Percentiles rank a stretch among this genome's conserved stretches.
Evolutionary conservation across 2,797 vertebrate species (phyloP).

Genomic region (Ispidina picta): DNA sequence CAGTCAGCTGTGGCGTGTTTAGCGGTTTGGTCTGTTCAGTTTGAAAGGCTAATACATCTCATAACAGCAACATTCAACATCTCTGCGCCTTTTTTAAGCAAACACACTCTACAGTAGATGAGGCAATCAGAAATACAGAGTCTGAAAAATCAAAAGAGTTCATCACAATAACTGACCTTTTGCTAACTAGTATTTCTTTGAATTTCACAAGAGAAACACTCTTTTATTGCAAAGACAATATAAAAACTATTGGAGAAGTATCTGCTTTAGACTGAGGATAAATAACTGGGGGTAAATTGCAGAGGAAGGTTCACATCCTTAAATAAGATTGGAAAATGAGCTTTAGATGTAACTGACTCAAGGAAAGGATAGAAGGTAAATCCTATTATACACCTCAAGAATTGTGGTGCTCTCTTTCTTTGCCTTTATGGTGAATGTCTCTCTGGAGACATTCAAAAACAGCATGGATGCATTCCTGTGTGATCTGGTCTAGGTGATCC

Average conservation of each 20-base stretch:
- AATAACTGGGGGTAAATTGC: neutral
- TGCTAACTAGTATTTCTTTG: neutral
- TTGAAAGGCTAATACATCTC: neutral
- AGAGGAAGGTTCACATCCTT: neutral
- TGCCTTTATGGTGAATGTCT: neutral
- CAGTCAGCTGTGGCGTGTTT: neutral
- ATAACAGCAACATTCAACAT: neutral
- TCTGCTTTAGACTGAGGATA: neutral
- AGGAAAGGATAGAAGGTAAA: neutral
- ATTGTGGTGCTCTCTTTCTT: neutral
- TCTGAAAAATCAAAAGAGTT: neutral
- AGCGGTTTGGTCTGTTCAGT: neutral
- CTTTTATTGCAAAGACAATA: neutral
- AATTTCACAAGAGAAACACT: neutral
- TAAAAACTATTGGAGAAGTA: neutral
- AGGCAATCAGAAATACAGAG: neutral
- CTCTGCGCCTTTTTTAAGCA: neutral
- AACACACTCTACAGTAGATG: neutral
- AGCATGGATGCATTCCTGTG: no score
- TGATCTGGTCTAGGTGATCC: no score
- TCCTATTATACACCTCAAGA: neutral
- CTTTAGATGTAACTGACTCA: neutral
- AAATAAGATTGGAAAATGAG: neutral
- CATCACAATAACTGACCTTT: rapidly evolving
- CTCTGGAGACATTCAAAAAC: no score